These are phyloP conservation scores for Channa argus DNA, from an alignment of 2,113 vertebrate genomes.

Conservation along the genomic window DNA sequence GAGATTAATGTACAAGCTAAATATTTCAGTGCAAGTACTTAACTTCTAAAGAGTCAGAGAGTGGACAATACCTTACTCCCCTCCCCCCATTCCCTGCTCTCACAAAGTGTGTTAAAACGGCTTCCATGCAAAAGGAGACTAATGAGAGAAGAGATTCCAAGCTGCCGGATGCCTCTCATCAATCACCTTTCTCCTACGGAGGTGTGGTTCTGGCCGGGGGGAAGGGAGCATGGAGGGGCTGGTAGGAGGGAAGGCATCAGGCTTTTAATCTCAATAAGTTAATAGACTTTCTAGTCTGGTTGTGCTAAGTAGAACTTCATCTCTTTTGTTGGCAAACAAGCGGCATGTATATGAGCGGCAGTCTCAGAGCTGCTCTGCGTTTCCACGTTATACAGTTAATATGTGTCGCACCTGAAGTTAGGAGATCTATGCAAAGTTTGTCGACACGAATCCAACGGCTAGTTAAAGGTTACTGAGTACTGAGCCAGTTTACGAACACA, in stretches of 20 bases:
- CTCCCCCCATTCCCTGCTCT: slow-evolving; percentile 7
- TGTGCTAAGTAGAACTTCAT: slow-evolving; percentile 69
- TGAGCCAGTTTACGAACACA: slow-evolving; percentile 27
- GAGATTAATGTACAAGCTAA: slow-evolving; percentile 73
- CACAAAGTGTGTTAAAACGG: slow-evolving; percentile 53
- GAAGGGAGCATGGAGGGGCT: slow-evolving; percentile 45
- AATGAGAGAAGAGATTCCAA: slow-evolving; percentile 83
- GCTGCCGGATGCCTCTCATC: slow-evolving; percentile 83
- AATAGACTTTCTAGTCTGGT: slow-evolving; percentile 79
- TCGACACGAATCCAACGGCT: slow-evolving; percentile 51
- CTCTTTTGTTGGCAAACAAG: slow-evolving; percentile 74
- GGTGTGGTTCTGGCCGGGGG: slow-evolving; percentile 73
- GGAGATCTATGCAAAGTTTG: slow-evolving; percentile 57
- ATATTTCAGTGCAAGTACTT: slow-evolving; percentile 71
- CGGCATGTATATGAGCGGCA: slow-evolving; percentile 46
- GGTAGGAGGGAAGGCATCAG: slow-evolving; percentile 72
- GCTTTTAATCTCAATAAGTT: slow-evolving; percentile 86
- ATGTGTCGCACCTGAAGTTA: slow-evolving; percentile 64
- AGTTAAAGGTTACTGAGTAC: slow-evolving; percentile 58
- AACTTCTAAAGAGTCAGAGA: slow-evolving; percentile 66
- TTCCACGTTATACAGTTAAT: slow-evolving; percentile 81
- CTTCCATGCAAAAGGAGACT: slow-evolving; percentile 75
- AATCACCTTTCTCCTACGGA: slow-evolving; percentile 82
- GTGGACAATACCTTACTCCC: slow-evolving; percentile 36
- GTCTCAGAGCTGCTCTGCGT: slow-evolving; percentile 67